These are phyloP conservation scores for Leucosticte australis DNA, from an alignment of 2,113 vertebrate species.

Conservation along the genomic window DNA sequence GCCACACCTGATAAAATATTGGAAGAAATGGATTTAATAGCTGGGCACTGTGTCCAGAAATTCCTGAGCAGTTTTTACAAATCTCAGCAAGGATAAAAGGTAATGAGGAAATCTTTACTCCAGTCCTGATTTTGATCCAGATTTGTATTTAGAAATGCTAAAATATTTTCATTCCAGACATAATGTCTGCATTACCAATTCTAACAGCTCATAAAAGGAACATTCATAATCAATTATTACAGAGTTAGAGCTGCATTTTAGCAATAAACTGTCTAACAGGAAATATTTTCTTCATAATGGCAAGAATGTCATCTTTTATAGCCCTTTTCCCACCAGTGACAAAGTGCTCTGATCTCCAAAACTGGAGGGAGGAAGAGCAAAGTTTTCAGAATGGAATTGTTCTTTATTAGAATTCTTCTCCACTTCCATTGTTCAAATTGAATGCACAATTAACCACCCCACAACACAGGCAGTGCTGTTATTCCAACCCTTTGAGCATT, in stretches of 20 bases:
- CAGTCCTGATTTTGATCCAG: neutral
- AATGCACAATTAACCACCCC: neutral
- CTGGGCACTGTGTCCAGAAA: neutral
- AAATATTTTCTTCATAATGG: slow-evolving; percentile 20
- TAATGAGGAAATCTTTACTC: neutral
- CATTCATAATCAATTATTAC: slow-evolving; percentile 44
- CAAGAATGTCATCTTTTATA: slow-evolving; percentile 11
- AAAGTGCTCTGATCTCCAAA: neutral
- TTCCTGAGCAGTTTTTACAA: neutral
- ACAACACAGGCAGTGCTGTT: neutral
- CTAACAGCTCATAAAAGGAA: slow-evolving; percentile 31
- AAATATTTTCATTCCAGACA: slow-evolving; percentile 15
- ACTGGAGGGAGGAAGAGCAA: neutral
- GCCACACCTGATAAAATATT: neutral
- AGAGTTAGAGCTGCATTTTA: slow-evolving; percentile 15
- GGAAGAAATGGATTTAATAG: neutral
- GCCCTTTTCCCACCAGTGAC: neutral
- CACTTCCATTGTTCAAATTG: neutral
- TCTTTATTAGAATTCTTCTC: neutral
- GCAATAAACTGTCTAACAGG: slow-evolving; percentile 18
- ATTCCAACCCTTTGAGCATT: neutral
- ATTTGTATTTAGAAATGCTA: slow-evolving; percentile 2
- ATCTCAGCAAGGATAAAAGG: neutral
- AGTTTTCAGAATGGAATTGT: neutral
- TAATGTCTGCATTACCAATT: neutral